Base-by-base conservation (phyloP, 2,797 vertebrate genomes). In the Spinus olivaceus region DNA sequence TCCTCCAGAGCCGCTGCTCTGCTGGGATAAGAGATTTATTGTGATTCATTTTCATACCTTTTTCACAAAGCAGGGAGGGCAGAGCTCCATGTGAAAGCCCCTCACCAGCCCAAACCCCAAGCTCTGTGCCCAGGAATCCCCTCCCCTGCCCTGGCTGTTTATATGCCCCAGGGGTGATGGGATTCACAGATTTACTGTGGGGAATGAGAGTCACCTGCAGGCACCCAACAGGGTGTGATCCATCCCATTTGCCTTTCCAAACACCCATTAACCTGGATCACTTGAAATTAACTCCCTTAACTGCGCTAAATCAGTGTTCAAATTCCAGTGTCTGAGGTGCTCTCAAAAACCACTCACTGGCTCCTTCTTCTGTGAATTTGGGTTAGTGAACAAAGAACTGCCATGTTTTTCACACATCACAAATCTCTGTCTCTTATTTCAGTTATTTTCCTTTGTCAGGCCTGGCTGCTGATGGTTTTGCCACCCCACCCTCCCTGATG, bases 41-140 rank as follows among this genome's bases (percentile, higher is more conserved):
- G 12, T 5, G 8, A 14, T 13, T 27, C 0, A 1, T 3, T 3
- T 11, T 37, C 14, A 13, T 28, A 67, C 28, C 21, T 61, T 60
- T 12, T 0, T 3, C 9, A 20, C 2, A 3, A 18, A n/a, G 15
- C 13, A 69, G 8, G 6, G 4, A 60, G 1, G 1, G 4, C 0
- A 14, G 0, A 66, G 2, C 8, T 6, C 0, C 3, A 2, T 0
- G 0, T 0, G 0, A 21, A 53, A 14, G 1, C 28, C 22, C 20
- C 47, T 8, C 18, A 17, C 2, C 13, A 9, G 1, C 3, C 46
- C 28, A 35, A n/a, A 2, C 1, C 8, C 5, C 17, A 30, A 4
- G 2, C 6, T 22, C 41, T 1, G 0, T 2, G 4, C 2, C 3
- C 6, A 30, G 1, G 2, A 24, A 10, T 4, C 0, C 0, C 0